Percentiles rank a stretch among this genome's conserved stretches.
Conservation (phyloP, 2,888 invertebrate species). For the Helleia helle region DNA sequence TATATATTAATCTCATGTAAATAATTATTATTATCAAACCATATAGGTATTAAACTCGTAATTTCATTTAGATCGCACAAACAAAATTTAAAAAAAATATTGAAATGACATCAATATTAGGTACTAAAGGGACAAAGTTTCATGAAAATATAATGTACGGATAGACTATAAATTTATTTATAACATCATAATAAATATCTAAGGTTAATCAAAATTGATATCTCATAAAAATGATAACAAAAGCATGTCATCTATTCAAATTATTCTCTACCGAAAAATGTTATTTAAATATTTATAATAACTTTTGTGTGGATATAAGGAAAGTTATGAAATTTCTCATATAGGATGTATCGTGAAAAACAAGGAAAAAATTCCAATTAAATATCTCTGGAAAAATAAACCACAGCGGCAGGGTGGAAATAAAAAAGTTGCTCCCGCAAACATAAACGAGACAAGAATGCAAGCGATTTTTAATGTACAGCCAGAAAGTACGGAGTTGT, state of each 20-base stretch:
- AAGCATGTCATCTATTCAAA: constrained; percentile 9
- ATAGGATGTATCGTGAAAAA: constrained; percentile 4
- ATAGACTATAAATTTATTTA: no score
- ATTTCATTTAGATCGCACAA: no score
- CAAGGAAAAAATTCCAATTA: constrained; percentile 41
- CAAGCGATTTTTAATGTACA: constrained; percentile 70
- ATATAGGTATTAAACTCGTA: no score
- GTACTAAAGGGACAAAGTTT: no score
- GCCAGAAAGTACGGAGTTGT: constrained; percentile 39
- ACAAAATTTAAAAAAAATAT: no score
- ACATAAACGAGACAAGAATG: constrained; percentile 60
- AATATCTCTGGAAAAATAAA: constrained; percentile 38
- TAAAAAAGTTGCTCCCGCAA: constrained; percentile 47
- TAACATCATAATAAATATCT: no score
- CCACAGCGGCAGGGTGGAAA: constrained; percentile 36
- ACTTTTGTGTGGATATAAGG: neutral
- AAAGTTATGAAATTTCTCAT: constrained; percentile 10
- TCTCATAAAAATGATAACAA: no score
- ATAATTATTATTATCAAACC: no score
- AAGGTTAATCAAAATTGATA: no score
- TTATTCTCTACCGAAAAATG: constrained; percentile 14
- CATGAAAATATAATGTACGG: no score
- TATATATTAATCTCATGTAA: no score
- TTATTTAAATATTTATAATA: constrained; percentile 8
- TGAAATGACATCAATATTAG: no score